These are phyloP conservation scores for Aegithalos caudatus DNA, from an alignment of 2,113 vertebrate species.

Conservation along the genomic window DNA sequence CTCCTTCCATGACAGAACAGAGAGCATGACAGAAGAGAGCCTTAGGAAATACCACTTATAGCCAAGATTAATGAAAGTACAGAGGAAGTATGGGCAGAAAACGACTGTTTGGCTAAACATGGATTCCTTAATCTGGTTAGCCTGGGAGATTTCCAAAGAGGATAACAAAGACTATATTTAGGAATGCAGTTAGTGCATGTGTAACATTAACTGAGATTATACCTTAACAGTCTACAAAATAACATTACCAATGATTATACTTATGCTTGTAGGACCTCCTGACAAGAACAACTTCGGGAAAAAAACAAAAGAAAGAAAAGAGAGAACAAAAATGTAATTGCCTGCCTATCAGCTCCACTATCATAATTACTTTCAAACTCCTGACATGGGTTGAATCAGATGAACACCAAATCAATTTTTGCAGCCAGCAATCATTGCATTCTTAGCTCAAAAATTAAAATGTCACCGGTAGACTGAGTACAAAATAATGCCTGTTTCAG, in stretches of 20 bases:
- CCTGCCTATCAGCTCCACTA: conserved; percentile 73
- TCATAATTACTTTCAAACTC: conserved; percentile 78
- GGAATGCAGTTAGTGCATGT: neutral
- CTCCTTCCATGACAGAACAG: neutral
- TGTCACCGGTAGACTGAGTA: conserved; percentile 66
- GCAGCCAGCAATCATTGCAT: conserved; percentile 67
- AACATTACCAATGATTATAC: neutral
- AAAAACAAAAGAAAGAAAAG: neutral
- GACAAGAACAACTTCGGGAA: conserved; percentile 41
- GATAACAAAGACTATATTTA: neutral
- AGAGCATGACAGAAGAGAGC: neutral
- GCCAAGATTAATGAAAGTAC: neutral
- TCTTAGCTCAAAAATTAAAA: conserved; percentile 77
- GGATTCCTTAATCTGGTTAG: neutral
- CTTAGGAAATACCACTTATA: neutral
- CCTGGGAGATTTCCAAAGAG: neutral
- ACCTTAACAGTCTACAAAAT: neutral
- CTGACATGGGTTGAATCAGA: conserved; percentile 75
- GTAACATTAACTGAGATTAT: neutral
- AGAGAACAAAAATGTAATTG: conserved; percentile 74
- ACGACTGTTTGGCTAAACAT: neutral
- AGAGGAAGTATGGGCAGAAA: neutral
- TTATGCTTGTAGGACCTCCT: neutral
- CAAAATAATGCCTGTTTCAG: conserved; percentile 53
- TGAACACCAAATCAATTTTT: conserved; percentile 77